Conservation (phyloP, 2,888 invertebrate genomes). For the Dasypogon diadema region DNA sequence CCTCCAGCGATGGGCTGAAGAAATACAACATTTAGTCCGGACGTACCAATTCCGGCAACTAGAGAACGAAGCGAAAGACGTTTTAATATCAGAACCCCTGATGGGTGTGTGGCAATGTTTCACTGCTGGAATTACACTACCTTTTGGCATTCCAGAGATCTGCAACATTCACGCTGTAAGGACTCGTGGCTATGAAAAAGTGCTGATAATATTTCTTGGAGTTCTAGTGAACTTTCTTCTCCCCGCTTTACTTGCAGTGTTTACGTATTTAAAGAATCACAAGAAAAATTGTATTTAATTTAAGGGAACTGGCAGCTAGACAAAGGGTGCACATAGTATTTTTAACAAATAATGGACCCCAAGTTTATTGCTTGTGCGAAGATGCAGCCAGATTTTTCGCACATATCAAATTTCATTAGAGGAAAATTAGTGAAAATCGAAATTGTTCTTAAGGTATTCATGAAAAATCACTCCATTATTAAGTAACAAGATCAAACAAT, state of each 20-base stretch:
- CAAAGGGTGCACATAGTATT: too few species aligned
- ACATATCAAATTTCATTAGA: too few species aligned
- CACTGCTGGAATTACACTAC: conserved; percentile 31
- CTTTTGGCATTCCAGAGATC: conserved; percentile 4
- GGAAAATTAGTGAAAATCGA: too few species aligned
- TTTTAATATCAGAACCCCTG: conserved; percentile 37
- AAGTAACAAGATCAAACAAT: too few species aligned
- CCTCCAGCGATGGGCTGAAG: neutral
- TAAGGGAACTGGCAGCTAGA: too few species aligned
- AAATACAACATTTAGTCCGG: neutral
- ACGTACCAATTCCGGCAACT: neutral
- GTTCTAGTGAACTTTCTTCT: neutral
- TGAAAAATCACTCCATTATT: too few species aligned
- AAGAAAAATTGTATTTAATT: neutral
- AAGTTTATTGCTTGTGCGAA: too few species aligned
- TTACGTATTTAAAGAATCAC: neutral
- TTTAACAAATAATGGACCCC: too few species aligned
- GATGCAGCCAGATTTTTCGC: too few species aligned
- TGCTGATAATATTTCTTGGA: conserved; percentile 16
- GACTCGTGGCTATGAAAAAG: conserved; percentile 3
- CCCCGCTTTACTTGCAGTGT: neutral
- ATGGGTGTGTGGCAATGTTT: conserved; percentile 29
- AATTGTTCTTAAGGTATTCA: too few species aligned
- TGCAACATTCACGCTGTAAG: neutral
- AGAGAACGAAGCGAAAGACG: neutral